Evolutionary conservation across 1,140 invertebrate genomes (phyloP), one percentile per base, ranked within the genome.

Genomic region (Drosophila tani): DNA sequence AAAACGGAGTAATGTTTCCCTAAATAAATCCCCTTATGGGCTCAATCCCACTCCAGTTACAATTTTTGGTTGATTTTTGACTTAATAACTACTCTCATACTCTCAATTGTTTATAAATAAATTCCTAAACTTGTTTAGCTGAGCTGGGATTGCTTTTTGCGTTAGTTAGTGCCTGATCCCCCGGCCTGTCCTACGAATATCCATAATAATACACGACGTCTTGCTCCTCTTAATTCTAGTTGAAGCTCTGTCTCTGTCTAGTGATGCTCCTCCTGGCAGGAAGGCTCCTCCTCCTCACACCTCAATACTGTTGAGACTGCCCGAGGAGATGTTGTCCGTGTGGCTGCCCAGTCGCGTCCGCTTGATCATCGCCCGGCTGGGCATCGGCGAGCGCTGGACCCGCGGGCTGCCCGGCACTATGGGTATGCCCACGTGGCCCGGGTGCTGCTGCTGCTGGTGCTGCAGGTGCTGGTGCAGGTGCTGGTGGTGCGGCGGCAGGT

Each of bases 241-340:
- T 21, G 38, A 64, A 69, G 47, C 47, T 43, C 35, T 47, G 45
- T 29, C 35, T 11, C 59, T 41, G 53, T 43, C 32, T 41, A 29
- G 7, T 49, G 40, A 3, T 58, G 55, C 29, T 69, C 19, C 35
- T 35, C 5, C 21, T 38, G n/a, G n/a, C n/a, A n/a, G n/a, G n/a
- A n/a, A n/a, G n/a, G 55, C 29, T 69, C 19, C 35, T 35, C 5
- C 21, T 38, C n/a, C 41, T 56, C 35, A 64, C 68, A 93, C 92
- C 75, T 93, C 92, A 86, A 93, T 93, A 90, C 92, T 93, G 90
- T 93, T 93, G 35, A 93, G 80, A 66, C 92, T 93, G 63, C 92
- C 92, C 55, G 92, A 93, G 5, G 92, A 93, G 17, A 93, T 93
- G 67, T 93, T 93, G 59, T 93, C 91, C 53, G 84, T 92, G 75